Percentiles rank a stretch among this genome's conserved stretches.
phyloP scores from a whole-genome alignment of 2,113 vertebrate species.

The Archocentrus centrarchus region DNA sequence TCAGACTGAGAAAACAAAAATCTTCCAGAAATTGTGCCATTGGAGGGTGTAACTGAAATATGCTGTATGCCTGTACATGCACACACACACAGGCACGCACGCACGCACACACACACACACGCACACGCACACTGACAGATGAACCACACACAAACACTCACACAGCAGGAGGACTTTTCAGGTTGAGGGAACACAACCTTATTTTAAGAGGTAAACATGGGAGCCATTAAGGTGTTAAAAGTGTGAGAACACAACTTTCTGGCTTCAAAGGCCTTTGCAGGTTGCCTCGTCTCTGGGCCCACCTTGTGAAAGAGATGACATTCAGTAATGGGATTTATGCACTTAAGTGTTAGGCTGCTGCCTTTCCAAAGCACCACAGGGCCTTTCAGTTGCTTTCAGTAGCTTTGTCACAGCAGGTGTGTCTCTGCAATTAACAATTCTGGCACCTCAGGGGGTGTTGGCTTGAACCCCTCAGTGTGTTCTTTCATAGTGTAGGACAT shows the following conservation, averaged over 20 bases:
- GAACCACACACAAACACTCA: not conserved
- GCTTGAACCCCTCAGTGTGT: not conserved
- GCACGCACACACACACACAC: too few relatives aligned
- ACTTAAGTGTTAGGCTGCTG: not conserved
- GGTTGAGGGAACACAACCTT: not conserved
- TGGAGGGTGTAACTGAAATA: too few relatives aligned
- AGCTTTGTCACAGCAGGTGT: not conserved
- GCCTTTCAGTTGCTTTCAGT: not conserved
- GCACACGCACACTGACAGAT: not conserved
- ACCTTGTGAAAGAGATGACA: not conserved
- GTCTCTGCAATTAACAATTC: not conserved
- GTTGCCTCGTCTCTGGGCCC: not conserved
- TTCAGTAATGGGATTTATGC: not conserved
- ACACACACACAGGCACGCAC: too few relatives aligned
- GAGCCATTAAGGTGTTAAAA: not conserved
- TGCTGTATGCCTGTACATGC: too few relatives aligned
- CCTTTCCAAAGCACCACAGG: not conserved
- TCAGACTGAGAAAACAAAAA: not conserved
- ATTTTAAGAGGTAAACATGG: constrained; percentile 11
- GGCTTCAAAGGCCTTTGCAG: not conserved
- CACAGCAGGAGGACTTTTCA: constrained; percentile 5
- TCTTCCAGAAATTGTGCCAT: not conserved
- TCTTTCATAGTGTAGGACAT: not conserved
- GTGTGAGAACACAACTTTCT: not conserved
- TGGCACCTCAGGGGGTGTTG: not conserved